Conservation (phyloP, 1,140 invertebrate genomes). For the Tetramorium alpestre region DNA sequence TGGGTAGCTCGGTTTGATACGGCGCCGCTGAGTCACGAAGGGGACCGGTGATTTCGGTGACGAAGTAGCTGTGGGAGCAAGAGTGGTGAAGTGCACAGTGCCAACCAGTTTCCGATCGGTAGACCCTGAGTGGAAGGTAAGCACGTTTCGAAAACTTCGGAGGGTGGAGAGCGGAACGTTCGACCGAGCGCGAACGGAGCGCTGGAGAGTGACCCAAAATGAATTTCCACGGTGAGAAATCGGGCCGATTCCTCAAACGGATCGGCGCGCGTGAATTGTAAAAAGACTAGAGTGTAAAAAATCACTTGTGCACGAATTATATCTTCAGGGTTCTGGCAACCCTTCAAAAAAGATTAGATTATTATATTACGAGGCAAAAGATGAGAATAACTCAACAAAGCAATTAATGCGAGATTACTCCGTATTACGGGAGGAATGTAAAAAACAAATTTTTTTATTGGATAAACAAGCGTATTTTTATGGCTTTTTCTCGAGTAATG, state of each 20-base stretch:
- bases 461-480: neutral
- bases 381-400: neutral
- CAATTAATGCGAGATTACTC: neutral
- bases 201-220: neutral
- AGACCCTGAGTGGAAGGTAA: constrained; percentile 33
- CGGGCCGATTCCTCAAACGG: constrained; percentile 16
- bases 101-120: neutral
- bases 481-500: neutral
- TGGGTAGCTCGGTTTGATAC: constrained; percentile 38
- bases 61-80: neutral
- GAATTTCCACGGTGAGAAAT: constrained; percentile 42
- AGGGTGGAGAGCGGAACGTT: constrained; percentile 6
- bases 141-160: neutral
- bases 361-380: neutral
- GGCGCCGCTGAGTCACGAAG: constrained; percentile 1
- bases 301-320: no score
- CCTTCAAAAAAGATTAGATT: neutral
- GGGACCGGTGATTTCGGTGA: constrained; percentile 10
- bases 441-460: neutral
- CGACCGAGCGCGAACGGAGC: neutral
- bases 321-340: neutral
- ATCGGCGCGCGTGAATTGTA: neutral
- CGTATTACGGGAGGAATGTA: neutral
- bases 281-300: neutral
- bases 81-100: constrained; percentile 54